Evolutionary conservation across 2,113 vertebrate genomes (phyloP), one percentile per base, ranked within the genome.

Genomic region (Astur gentilis): DNA sequence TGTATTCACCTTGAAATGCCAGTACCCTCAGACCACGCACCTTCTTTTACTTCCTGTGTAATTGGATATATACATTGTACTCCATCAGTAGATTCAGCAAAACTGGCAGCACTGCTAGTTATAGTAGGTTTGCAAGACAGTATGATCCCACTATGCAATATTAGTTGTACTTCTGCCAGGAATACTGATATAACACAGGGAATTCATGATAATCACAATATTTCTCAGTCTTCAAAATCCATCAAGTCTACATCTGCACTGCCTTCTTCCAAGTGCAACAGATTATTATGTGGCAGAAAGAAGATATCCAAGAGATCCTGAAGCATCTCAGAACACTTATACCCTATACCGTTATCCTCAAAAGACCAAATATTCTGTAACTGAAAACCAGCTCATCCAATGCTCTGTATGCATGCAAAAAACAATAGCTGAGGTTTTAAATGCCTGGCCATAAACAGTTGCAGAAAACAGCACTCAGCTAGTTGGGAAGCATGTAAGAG

Each of bases 41-140:
- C 18, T 45, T 61, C 61, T n/a, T 64, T 11, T 32, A 17, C 27
- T 26, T 70, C 60, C 34, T 27, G 38, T 3, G 4, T 64, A 54
- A 40, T 9, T 3, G 1, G 9, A 69, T 6, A 25, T 4, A 49
- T 7, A 34, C n/a, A 9, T 0, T 9, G 13, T 3, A 20, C 36
- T 36, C 36, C 27, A 17, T 8, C 25, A 76, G 47, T 0, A 72
- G 42, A 42, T 10, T 65, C 32, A 50, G 67, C 62, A 95, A 23
- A 81, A 72, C 44, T 12, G 44, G 49, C 55, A 73, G 81, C 87
- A 29, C 49, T 80, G 61, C 47, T 45, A 65, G 19, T 3, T 47
- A 36, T 0, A 27, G 45, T 7, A 49, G 10, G 29, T 29, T 52
- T 19, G 34, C 49, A 52, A 64, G 36, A n/a, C 16, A 49, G 29